Evolutionary conservation across 1,140 invertebrate genomes (phyloP).

Genomic region (Eurytemora carolleeae): DNA sequence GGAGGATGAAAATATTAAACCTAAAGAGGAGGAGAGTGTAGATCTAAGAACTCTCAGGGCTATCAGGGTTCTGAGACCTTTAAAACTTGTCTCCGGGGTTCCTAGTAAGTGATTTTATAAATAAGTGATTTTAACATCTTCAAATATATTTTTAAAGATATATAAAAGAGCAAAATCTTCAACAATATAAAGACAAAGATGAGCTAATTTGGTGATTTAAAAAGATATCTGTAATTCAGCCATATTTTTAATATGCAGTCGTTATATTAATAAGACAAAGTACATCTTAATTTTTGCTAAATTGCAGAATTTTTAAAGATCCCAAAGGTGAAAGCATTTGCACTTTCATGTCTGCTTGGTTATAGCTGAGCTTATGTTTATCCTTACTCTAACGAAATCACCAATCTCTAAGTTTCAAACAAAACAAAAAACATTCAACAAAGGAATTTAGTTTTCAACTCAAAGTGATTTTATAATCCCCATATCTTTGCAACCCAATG

Average conservation of each 20-base stretch:
- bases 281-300: background rate
- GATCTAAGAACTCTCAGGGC: constrained; percentile 97
- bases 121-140: background rate
- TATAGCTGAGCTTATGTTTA: too few relatives aligned
- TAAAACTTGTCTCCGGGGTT: constrained; percentile 99
- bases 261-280: background rate
- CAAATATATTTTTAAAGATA: background rate
- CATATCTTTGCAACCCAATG: too few relatives aligned
- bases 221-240: background rate
- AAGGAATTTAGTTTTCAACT: too few relatives aligned
- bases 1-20: constrained; percentile 56
- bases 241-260: background rate
- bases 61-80: constrained; percentile 96
- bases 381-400: too few relatives aligned
- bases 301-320: background rate
- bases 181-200: background rate
- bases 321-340: too few relatives aligned
- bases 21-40: constrained; percentile 40
- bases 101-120: constrained; percentile 75
- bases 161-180: background rate
- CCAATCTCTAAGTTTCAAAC: too few relatives aligned
- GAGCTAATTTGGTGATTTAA: background rate
- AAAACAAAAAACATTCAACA: too few relatives aligned
- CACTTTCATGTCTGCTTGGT: too few relatives aligned
- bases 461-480: too few relatives aligned